Evolutionary conservation across 2,888 invertebrate genomes (phyloP).

Genomic region (Oscheius myriophilus): DNA sequence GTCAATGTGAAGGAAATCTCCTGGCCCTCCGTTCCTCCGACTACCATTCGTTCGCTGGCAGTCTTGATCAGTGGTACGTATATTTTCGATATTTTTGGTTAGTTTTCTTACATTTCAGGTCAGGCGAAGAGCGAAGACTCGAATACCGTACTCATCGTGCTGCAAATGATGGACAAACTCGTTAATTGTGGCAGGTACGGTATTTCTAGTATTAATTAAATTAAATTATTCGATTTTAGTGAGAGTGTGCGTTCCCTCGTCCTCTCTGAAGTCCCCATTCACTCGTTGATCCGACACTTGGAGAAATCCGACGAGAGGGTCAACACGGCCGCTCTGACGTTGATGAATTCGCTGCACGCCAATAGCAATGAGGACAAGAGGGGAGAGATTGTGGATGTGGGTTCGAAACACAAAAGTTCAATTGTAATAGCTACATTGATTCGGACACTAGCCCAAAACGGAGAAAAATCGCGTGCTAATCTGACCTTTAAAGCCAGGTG

Average conservation of each 20-base stretch:
- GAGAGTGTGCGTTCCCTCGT: conserved; percentile 24
- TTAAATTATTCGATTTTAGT: conserved; percentile 6
- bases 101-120: conserved; percentile 25
- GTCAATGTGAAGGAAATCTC: conserved; percentile 34
- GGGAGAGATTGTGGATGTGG: conserved; percentile 24
- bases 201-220: background rate
- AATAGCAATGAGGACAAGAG: conserved; percentile 7
- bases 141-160: conserved; percentile 39
- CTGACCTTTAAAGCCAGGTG: no score
- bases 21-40: conserved; percentile 41
- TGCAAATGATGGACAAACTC: conserved; percentile 46
- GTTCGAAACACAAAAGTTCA: background rate
- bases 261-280: conserved; percentile 83
- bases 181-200: conserved; percentile 27
- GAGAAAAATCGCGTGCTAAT: no score
- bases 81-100: background rate
- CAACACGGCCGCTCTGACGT: conserved; percentile 90
- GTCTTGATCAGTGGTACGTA: conserved; percentile 38
- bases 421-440: no score
- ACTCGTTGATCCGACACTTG: conserved; percentile 80
- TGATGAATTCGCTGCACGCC: conserved; percentile 88
- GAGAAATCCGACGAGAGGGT: conserved; percentile 79
- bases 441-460: no score
- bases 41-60: conserved; percentile 34
- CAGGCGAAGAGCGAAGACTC: conserved; percentile 50